Base-by-base conservation (phyloP, 2,113 vertebrate genomes). In the Tychaedon coryphoeus region DNA sequence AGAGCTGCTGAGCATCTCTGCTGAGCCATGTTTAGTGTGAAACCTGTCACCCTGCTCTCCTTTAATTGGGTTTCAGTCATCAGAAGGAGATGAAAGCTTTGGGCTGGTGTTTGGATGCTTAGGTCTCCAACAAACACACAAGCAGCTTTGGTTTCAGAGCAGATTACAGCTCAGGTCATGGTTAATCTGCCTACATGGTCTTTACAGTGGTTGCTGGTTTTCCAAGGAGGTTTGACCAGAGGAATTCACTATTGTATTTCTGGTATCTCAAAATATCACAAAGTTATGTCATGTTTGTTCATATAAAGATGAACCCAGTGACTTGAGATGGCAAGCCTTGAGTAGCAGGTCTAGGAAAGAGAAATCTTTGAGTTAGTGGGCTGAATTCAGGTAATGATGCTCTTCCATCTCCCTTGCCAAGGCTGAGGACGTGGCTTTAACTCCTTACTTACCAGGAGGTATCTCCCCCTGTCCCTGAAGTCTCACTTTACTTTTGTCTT, bases 1-100 rank as follows among this genome's bases (percentile, higher is more conserved):
- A 91, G 94, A 94, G 88, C 88, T 96, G 77, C 95, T 69, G 77
- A 73, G 81, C 73, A 82, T 89, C 72, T 72, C 57, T 78, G 88
- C 93, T 89, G 81, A 92, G 77, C 91, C 42, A 50, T 50, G 87
- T 84, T 97, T 79, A 57, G 72, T 79, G 34, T 81, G 76, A 86
- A 91, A 93, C 81, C 94, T 97, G 96, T 96, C 97, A 97, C 82
- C 89, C 24, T 0, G 8, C 29, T 45, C 72, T 16, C 28, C 83
- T 96, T 93, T 98, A 98, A 97, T 97, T 98, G 96, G 97, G 69
- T 96, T 80, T 40, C 94, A 71, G 75, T 90, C 90, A 94, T 97
- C 73, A 75, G 77, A 51, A 31, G 20, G 62, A 78, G 87, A 94
- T 72, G 75, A 97, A 95, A 86, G 80, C 56, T 60, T 69, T 71